These are phyloP conservation scores for Hippoglossus hippoglossus DNA, from an alignment of 2,797 vertebrate genomes.

Conservation along the genomic window DNA sequence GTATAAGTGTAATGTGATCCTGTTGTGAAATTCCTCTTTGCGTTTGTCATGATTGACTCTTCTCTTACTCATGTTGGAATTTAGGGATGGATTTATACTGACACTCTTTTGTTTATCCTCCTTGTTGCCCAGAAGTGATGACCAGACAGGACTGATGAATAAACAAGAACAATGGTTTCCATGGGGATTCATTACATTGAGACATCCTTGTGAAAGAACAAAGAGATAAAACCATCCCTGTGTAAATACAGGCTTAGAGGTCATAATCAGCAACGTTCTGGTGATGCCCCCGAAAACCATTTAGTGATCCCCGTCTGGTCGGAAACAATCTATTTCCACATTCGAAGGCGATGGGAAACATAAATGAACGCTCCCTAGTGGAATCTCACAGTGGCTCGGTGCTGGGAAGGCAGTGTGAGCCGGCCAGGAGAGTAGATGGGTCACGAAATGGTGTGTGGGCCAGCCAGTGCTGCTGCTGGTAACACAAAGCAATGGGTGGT, in stretches of 20 bases:
- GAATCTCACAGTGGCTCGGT: conserved; percentile 68
- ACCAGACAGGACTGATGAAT: conserved; percentile 18
- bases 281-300: conserved; percentile 65
- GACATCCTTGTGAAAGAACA: conserved; percentile 23
- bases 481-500: conserved; percentile 68
- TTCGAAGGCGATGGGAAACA: conserved; percentile 69
- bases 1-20: conserved; percentile 43
- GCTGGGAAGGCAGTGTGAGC: conserved; percentile 75
- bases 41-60: conserved; percentile 53
- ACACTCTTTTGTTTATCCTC: conserved; percentile 30
- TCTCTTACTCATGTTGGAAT: conserved; percentile 13
- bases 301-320: conserved; percentile 53
- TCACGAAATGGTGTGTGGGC: conserved; percentile 69
- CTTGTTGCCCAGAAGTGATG: conserved; percentile 36
- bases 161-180: conserved; percentile 19
- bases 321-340: conserved; percentile 76
- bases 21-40: conserved; percentile 34
- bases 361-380: conserved; percentile 68
- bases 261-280: conserved; percentile 64
- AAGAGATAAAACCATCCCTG: conserved; percentile 22
- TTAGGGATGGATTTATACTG: conserved; percentile 31
- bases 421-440: conserved; percentile 63
- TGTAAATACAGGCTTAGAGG: conserved; percentile 52
- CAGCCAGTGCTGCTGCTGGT: conserved; percentile 60
- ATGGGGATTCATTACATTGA: conserved; percentile 30